Evolutionary conservation across 2,888 invertebrate species (phyloP).

Genomic region (Drosophila austrosaltans): DNA sequence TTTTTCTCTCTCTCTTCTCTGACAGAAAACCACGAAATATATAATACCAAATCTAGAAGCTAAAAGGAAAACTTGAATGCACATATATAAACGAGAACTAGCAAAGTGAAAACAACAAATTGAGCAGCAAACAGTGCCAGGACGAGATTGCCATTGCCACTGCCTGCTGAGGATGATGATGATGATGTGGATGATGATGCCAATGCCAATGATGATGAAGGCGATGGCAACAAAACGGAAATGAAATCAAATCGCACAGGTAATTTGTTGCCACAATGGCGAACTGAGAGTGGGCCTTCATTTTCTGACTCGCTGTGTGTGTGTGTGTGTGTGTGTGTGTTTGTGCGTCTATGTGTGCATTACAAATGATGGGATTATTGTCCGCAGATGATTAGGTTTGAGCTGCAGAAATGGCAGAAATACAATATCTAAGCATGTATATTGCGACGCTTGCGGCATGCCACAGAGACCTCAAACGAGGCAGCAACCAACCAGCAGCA

Average conservation of each 20-base stretch:
- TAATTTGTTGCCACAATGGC: slow-evolving; percentile 67
- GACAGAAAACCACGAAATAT: slow-evolving; percentile 35
- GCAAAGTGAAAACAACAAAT: slow-evolving; percentile 40
- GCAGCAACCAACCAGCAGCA: slow-evolving; percentile 26
- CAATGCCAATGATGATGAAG: slow-evolving; percentile 21
- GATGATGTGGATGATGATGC: slow-evolving; percentile 6
- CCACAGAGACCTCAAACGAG: slow-evolving; percentile 48
- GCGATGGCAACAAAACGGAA: slow-evolving; percentile 52
- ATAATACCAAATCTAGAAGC: slow-evolving; percentile 56
- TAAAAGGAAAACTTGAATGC: slow-evolving; percentile 61
- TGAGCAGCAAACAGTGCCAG: slow-evolving; percentile 47
- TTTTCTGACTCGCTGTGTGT: slow-evolving; percentile 16
- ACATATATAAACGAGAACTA: slow-evolving; percentile 30
- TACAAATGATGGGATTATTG: slow-evolving; percentile 68
- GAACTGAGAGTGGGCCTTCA: slow-evolving; percentile 37
- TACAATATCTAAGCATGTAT: slow-evolving; percentile 38
- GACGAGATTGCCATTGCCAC: background rate
- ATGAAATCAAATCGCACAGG: slow-evolving; percentile 75
- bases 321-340: slow-evolving; percentile 5
- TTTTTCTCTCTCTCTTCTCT: slow-evolving; percentile 16
- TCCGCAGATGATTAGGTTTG: slow-evolving; percentile 55
- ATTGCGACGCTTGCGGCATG: slow-evolving; percentile 37
- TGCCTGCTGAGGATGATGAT: slow-evolving; percentile 27
- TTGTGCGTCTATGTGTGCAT: slow-evolving; percentile 45
- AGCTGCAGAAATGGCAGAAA: slow-evolving; percentile 33